Evolutionary conservation across 1,140 invertebrate genomes (phyloP).

Genomic region (Agrypnia vestita): DNA sequence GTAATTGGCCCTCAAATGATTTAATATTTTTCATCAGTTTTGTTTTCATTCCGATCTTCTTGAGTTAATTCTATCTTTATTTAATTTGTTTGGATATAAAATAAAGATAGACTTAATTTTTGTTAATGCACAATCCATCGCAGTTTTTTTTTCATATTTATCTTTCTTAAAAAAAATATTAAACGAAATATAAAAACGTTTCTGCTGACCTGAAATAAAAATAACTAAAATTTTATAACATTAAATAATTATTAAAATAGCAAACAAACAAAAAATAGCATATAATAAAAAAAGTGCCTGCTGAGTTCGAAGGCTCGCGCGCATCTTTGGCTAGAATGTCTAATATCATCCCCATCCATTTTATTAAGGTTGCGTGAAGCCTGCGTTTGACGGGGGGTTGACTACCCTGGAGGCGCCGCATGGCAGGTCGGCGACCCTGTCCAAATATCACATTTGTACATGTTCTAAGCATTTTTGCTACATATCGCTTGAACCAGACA

Average conservation of each 20-base stretch:
- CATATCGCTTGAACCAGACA: not conserved
- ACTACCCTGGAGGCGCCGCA: not conserved
- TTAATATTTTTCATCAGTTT: too few species aligned
- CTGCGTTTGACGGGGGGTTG: not conserved
- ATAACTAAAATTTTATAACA: too few species aligned
- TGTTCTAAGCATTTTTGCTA: not conserved
- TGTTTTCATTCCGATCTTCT: too few species aligned
- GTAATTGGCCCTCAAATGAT: too few species aligned
- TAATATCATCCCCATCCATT: not conserved
- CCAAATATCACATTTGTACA: not conserved
- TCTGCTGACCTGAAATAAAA: too few species aligned
- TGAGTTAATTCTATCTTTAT: too few species aligned
- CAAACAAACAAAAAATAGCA: not conserved
- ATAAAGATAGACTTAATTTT: too few species aligned
- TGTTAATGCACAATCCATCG: too few species aligned
- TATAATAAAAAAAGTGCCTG: not conserved
- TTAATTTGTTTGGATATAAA: too few species aligned
- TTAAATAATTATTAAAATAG: not conserved
- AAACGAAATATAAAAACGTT: too few species aligned
- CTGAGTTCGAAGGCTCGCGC: not conserved
- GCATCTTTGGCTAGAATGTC: not conserved
- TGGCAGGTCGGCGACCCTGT: not conserved
- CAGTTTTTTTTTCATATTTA: too few species aligned
- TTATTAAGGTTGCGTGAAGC: not conserved
- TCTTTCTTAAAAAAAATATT: too few species aligned